phyloP scores from a whole-genome alignment of 2,797 vertebrate species.

The Gambusia yucatana region DNA sequence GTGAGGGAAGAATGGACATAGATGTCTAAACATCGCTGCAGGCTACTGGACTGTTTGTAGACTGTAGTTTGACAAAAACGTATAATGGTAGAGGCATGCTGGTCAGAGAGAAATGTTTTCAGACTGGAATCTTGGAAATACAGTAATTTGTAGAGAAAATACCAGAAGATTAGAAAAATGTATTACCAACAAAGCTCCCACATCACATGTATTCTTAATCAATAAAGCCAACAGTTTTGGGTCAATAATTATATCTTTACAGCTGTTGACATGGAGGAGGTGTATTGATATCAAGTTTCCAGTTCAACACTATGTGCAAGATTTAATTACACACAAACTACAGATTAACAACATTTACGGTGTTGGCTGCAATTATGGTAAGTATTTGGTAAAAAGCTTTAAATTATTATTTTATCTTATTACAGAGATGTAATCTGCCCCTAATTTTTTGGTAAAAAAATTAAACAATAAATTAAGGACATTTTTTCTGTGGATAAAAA shows the following conservation, averaged over 20 bases:
- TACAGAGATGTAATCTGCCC: neutral
- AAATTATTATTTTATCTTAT: neutral
- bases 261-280: slow-evolving; percentile 30
- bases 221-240: slow-evolving; percentile 29
- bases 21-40: neutral
- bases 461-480: neutral
- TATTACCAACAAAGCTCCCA: slow-evolving; percentile 16
- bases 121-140: slow-evolving; percentile 6
- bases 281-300: slow-evolving; percentile 47
- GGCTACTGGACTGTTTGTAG: neutral
- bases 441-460: neutral
- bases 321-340: slow-evolving; percentile 35
- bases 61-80: too few species aligned
- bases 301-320: slow-evolving; percentile 25
- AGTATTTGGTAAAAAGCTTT: slow-evolving; percentile 18
- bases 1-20: neutral
- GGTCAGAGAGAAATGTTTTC: neutral
- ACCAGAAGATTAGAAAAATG: slow-evolving; percentile 3
- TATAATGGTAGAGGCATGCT: neutral
- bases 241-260: slow-evolving; percentile 29
- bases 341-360: slow-evolving; percentile 12
- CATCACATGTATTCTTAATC: slow-evolving; percentile 32
- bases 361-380: slow-evolving; percentile 25
- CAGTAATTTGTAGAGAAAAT: slow-evolving; percentile 1
- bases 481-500: neutral